Conservation (phyloP, 2,797 vertebrate genomes). For the Pantherophis alleghaniensis region DNA sequence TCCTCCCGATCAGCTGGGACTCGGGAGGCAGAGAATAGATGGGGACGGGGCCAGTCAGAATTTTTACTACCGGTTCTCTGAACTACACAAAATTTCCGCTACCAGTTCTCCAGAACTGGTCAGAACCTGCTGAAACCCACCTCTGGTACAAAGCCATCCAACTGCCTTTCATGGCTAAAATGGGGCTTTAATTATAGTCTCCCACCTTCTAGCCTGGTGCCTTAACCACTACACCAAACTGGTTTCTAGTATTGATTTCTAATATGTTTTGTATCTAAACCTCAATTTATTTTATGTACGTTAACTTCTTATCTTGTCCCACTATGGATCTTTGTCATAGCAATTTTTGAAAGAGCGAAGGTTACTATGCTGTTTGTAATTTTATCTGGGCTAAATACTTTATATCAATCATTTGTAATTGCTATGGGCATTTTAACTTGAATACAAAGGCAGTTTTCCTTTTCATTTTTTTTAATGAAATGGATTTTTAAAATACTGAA, state of each 20-base stretch:
- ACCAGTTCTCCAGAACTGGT: no score
- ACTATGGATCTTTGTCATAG: not conserved
- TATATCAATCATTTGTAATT: not conserved
- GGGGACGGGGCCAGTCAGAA: no score
- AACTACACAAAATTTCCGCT: no score
- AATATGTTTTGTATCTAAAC: not conserved
- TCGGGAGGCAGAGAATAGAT: no score
- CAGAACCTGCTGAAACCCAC: no score
- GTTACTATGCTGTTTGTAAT: not conserved
- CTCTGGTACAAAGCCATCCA: no score
- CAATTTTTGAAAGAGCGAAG: not conserved
- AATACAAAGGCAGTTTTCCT: not conserved
- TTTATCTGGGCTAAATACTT: not conserved
- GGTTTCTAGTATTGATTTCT: not conserved
- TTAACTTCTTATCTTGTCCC: not conserved
- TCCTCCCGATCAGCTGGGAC: no score
- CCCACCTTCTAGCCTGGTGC: no score
- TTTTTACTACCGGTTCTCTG: no score
- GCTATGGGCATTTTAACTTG: not conserved
- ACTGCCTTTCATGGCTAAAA: no score
- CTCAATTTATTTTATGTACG: not conserved
- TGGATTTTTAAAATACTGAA: not conserved
- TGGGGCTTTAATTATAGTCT: no score
- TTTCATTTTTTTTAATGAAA: not conserved
- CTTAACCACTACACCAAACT: no score